Base-by-base conservation (phyloP, 2,888 invertebrate genomes). In the Cheilosia urbana region DNA sequence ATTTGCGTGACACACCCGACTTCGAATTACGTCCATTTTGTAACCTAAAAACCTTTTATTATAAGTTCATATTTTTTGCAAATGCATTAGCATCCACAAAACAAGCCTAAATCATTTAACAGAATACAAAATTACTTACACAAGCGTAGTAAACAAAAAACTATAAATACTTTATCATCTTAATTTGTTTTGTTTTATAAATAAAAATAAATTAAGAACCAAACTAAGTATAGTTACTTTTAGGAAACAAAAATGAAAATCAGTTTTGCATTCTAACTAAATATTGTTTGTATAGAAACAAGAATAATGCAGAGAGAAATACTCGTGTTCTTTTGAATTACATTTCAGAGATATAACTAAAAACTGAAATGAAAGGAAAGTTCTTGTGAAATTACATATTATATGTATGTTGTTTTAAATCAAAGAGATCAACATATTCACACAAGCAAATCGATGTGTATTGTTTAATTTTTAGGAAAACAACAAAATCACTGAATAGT, bases 21-120 rank as follows among this genome's bases (percentile, higher is more conserved):
- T 65, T 47, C 49, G 42, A 57, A 15, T 58, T n/a, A 49, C 63
- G 49, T 65, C 57, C 57, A 63, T 71, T 72, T 66, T 24, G 9
- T 37, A 71, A 63, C 6, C 34, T 42, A 53, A 34, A 21, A 51
- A 42, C n/a, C 3, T n/a, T 21, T 51, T 63, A 68, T 68, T 68
- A 63, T 78, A 66, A 83, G 77, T 83, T 83, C 77, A 77, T 83
- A 78, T 83, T 78, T 83, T 83, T 83, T 83, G 82, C 82, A 83
- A 83, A 83, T 83, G 68, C 72, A 77, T 68, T n/a, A 24, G 57
- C 68, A 62, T 58, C 55, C 37, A 57, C 45, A 53, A 11, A 55
- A 51, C 49, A 47, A 30, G 42, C 57, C 69, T 69, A 63, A 65
- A 69, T 57, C 63, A 75, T 19, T 75, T 21, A 49, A 34, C 40